These are phyloP conservation scores for Sceloporus tristichus DNA, from an alignment of 2,113 vertebrate species.

Conservation along the genomic window DNA sequence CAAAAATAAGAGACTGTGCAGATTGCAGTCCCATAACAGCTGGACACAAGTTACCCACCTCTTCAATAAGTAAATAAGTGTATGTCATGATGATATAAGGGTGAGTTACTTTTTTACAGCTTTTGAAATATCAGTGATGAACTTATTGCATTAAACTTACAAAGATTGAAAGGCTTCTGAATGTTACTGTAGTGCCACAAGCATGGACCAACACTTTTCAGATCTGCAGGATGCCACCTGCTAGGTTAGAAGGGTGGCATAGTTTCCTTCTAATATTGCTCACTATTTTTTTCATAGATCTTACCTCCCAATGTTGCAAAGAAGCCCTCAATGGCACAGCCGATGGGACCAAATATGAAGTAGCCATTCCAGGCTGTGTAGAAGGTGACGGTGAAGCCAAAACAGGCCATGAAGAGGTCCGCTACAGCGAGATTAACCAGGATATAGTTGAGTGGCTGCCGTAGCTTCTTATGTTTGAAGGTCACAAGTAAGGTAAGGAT, in stretches of 20 bases:
- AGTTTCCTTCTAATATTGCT: neutral
- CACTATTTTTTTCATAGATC: neutral
- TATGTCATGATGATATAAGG: neutral
- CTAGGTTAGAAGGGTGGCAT: too few species aligned
- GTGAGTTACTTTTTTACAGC: neutral
- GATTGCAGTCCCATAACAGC: neutral
- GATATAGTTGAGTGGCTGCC: conserved; percentile 85
- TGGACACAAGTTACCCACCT: neutral
- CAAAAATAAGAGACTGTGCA: neutral
- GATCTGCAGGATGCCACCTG: neutral
- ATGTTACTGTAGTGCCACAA: neutral
- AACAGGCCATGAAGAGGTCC: conserved; percentile 79
- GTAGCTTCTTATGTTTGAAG: conserved; percentile 85
- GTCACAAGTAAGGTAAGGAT: conserved; percentile 82
- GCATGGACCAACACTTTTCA: neutral
- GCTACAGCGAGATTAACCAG: conserved; percentile 82
- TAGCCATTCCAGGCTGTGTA: conserved; percentile 74
- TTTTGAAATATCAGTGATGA: neutral
- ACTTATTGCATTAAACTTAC: neutral
- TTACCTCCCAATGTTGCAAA: conserved; percentile 83
- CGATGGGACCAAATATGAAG: conserved; percentile 70
- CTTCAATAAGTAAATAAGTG: neutral
- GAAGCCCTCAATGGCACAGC: conserved; percentile 81
- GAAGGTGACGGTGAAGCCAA: conserved; percentile 81
- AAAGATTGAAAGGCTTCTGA: neutral